Conservation (phyloP, 2,888 invertebrate genomes). For the Microplitis deprimator region DNA sequence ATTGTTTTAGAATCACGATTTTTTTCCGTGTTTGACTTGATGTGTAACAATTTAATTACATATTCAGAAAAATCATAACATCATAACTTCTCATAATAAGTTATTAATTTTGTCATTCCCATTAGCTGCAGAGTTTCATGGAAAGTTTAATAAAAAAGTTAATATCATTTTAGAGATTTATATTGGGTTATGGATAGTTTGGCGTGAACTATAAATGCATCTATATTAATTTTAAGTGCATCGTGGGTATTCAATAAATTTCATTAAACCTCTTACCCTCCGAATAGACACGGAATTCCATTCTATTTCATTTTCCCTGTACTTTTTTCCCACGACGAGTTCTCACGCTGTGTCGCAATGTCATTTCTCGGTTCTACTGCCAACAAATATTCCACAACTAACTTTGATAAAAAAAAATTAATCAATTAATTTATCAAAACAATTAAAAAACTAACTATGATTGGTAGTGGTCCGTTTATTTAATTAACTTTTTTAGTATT, state of each 20-base stretch:
- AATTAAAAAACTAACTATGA: neutral
- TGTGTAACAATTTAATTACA: too few species aligned
- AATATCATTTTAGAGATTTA: neutral
- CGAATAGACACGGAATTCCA: slow-evolving; percentile 11
- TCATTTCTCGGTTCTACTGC: slow-evolving; percentile 8
- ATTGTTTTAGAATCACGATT: too few species aligned
- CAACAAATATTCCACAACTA: slow-evolving; percentile 1
- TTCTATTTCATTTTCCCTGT: neutral
- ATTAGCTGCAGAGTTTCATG: too few species aligned
- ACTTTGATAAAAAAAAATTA: neutral
- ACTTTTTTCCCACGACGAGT: neutral
- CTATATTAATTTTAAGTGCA: slow-evolving; percentile 5
- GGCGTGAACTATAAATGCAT: neutral
- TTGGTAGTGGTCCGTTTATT: neutral
- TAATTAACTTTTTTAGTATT: neutral
- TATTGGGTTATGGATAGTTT: neutral
- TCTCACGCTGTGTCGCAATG: neutral
- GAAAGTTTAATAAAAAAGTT: too few species aligned
- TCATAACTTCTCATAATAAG: too few species aligned
- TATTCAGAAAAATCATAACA: too few species aligned
- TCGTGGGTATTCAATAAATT: slow-evolving; percentile 8
- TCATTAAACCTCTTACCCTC: slow-evolving; percentile 12
- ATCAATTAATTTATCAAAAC: neutral
- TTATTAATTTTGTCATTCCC: too few species aligned
- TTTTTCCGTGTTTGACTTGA: too few species aligned